Base-by-base conservation (phyloP, 2,113 vertebrate genomes). In the Cyrtonyx montezumae region DNA sequence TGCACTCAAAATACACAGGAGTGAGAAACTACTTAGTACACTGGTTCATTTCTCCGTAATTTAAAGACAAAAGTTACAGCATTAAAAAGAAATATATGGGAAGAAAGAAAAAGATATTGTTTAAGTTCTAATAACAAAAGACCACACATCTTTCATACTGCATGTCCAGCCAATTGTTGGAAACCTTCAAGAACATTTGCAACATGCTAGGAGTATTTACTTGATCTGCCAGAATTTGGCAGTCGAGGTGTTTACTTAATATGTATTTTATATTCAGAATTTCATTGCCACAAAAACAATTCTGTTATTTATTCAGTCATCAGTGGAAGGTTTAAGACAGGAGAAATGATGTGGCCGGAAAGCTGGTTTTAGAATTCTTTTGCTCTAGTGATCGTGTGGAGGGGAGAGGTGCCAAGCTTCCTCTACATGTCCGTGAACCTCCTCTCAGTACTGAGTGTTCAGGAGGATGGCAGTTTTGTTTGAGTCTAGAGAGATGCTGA, bases 401-500 rank as follows among this genome's bases (percentile, higher is more conserved):
- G 17, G 8, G 21, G 67, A 84, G 59, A 87, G 34, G 34, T 17
- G 37, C 25, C 34, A 69, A 69, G 40, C 32, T 55, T 46, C 3
- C 22, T 30, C 61, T 16, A 17, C 3, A 0, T 22, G 30, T 13
- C 59, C 46, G 4, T 30, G 40, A 11, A 11, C 32, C 42, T 56
- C 32, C 48, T 48, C 51, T 6, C n/a, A 9, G 32, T 11, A 42
- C 30, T 49, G 30, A 8, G 2, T 1, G 10, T 42, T 23, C 5
- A 10, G 2, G 5, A 37, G 19, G 30, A 22, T n/a, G 21, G 6
- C 15, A 67, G 37, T 21, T 58, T 3, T 9, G 7, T 65, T 20
- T 71, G 32, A 21, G 2, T 19, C 16, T 4, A 13, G 1, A 65
- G 69, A 68, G 3, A 2, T 0, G 8, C 11, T 87, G 28, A 18